Base-by-base conservation (phyloP, 2,888 invertebrate species). In the Macaria notata region DNA sequence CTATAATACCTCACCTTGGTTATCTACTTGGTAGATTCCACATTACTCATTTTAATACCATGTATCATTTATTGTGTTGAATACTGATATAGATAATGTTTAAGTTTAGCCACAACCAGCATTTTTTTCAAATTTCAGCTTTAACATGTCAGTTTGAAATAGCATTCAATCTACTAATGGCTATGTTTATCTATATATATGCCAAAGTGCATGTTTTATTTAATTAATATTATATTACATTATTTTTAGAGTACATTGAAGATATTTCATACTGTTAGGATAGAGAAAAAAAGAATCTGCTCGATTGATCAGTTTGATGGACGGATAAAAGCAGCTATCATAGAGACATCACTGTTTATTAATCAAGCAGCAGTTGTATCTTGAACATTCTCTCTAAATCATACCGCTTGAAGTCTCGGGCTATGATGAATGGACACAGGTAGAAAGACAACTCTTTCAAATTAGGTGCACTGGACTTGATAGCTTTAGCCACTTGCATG, bases 361-460 rank as follows among this genome's bases (percentile, higher is more conserved):
- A 92, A 82, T 92, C 92, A 55, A 92, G 80, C 62, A 92, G 73
- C 67, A 92, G 76, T 70, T 92, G 88, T 78, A 92, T 91, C 67
- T 86, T 80, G 70, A 90, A 92, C 83, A 92, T 82, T 75, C 87
- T 87, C 65, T 90, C 87, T 72, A 92, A 71, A 68, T 92, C 92
- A 65, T 82, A 72, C 72, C 87, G 81, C 68, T 88, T 86, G 61
- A 92, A 92, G 64, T 85, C 84, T 51, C 84, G 84, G 45, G 86
- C 83, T 66, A 85, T 87, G 42, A 92, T 89, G 65, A 92, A 92
- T 46, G 92, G 92, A 63, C 92, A 92, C 41, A 90, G 77, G 65
- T 92, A 92, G 68, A 92, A 92, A 56, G 92, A 92, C 42, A 92
- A 71, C 66, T 92, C 92, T 68, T 85, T 82, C 31, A 92, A 78